Conservation (phyloP, 2,113 vertebrate genomes). For the Mixornis gularis region DNA sequence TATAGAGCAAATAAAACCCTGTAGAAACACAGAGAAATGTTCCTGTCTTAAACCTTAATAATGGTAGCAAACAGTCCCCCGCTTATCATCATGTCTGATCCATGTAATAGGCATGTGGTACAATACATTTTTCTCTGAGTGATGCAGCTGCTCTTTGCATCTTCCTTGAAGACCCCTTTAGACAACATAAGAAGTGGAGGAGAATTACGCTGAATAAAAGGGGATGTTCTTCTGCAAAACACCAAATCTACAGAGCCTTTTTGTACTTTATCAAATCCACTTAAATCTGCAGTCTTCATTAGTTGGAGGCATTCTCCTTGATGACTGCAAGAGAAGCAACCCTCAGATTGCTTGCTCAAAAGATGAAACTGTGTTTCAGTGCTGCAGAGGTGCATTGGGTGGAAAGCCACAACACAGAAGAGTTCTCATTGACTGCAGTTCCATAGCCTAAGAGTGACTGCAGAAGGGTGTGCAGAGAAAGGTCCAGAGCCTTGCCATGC, state of each 20-base stretch:
- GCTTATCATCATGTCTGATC: background rate
- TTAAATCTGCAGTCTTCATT: background rate
- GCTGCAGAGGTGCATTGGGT: background rate
- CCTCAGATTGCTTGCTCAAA: background rate
- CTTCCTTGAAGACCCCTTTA: background rate
- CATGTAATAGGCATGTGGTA: background rate
- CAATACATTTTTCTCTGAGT: background rate
- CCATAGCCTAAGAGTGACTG: too few species aligned
- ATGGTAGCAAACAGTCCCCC: background rate
- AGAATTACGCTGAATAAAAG: background rate
- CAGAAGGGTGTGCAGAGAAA: background rate
- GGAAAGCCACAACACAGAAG: background rate
- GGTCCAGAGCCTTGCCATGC: too few species aligned
- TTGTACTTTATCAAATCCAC: background rate
- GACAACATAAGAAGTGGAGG: background rate
- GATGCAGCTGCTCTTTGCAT: background rate
- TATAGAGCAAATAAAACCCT: background rate
- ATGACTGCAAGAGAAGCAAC: background rate
- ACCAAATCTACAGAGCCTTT: background rate
- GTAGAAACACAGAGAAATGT: background rate
- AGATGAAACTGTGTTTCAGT: background rate
- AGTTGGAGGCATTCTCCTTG: background rate
- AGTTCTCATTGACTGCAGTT: background rate
- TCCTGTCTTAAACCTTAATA: background rate
- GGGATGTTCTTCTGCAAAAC: background rate